Evolutionary conservation across 2,888 invertebrate genomes (phyloP).

Genomic region (Acleris sparsana): DNA sequence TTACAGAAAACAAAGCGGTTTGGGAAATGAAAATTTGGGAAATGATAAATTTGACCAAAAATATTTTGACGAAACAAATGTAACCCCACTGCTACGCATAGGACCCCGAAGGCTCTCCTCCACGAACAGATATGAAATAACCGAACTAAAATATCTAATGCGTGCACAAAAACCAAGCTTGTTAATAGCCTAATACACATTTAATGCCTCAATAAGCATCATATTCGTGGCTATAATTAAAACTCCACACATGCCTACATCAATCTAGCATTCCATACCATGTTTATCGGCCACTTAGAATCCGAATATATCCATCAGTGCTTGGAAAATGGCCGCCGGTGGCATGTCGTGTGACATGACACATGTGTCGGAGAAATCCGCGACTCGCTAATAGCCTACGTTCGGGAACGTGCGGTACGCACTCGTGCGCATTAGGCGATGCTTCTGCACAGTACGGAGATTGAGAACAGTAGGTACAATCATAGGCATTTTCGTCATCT

Average conservation of each 20-base stretch:
- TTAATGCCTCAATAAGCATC: constrained; percentile 8
- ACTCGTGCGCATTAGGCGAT: constrained; percentile 8
- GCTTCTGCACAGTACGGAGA: background rate
- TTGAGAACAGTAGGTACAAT: background rate
- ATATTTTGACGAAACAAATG: no score
- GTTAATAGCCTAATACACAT: background rate
- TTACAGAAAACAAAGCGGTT: no score
- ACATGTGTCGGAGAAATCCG: constrained; percentile 26
- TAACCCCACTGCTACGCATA: no score
- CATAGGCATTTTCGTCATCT: no score
- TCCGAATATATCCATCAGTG: constrained; percentile 28
- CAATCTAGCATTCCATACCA: constrained; percentile 5
- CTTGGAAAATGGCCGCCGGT: constrained; percentile 8
- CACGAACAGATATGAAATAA: background rate
- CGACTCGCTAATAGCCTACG: constrained; percentile 33
- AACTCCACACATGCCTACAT: constrained; percentile 21
- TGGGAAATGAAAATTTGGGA: no score
- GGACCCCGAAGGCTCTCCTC: no score
- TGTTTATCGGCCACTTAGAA: constrained; percentile 1
- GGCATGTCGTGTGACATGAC: constrained; percentile 19
- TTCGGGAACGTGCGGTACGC: constrained; percentile 17
- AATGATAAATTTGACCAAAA: no score
- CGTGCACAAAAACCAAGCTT: background rate
- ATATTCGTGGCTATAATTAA: constrained; percentile 15
- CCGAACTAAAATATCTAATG: background rate